These are phyloP conservation scores for Drosophila melanica DNA, from an alignment of 1,140 invertebrate genomes.

Conservation along the genomic window DNA sequence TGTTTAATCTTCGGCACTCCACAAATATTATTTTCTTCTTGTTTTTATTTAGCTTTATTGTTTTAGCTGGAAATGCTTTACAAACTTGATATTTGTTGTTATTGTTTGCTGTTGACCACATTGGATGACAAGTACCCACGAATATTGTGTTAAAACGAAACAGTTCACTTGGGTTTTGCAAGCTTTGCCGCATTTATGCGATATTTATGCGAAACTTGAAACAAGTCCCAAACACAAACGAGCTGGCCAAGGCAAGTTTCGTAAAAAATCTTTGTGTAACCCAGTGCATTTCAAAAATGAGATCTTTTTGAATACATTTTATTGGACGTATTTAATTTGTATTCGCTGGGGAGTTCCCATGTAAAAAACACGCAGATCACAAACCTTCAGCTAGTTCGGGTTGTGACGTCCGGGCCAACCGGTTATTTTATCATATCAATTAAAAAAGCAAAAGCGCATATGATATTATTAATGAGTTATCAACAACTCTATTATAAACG, in stretches of 20 bases:
- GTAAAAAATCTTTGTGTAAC: neutral
- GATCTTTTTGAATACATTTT: slow-evolving; percentile 1
- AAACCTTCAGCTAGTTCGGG: slow-evolving; percentile 2
- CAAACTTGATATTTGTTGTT: slow-evolving; percentile 6
- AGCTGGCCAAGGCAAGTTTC: neutral
- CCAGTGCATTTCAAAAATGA: neutral
- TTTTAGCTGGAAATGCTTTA: slow-evolving; percentile 2
- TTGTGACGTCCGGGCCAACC: slow-evolving; percentile 25
- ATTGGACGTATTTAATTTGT: neutral
- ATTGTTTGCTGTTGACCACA: slow-evolving; percentile 1
- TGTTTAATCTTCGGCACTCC: too few relatives aligned
- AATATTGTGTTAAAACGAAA: slow-evolving; percentile 18
- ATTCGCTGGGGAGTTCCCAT: slow-evolving; percentile 20
- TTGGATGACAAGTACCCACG: slow-evolving; percentile 22
- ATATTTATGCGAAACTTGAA: slow-evolving; percentile 10
- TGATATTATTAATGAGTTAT: slow-evolving; percentile 42
- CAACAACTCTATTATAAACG: slow-evolving; percentile 24
- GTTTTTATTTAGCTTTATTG: neutral
- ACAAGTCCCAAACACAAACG: neutral
- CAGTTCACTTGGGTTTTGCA: neutral
- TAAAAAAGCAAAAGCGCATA: slow-evolving; percentile 38
- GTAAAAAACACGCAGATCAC: slow-evolving; percentile 1
- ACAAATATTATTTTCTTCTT: too few relatives aligned
- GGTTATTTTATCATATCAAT: slow-evolving; percentile 40
- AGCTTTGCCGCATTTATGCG: neutral